Percentiles rank a stretch among this genome's conserved stretches.
phyloP scores from a whole-genome alignment of 2,888 invertebrate species.

The Zygogramma bicolorata region DNA sequence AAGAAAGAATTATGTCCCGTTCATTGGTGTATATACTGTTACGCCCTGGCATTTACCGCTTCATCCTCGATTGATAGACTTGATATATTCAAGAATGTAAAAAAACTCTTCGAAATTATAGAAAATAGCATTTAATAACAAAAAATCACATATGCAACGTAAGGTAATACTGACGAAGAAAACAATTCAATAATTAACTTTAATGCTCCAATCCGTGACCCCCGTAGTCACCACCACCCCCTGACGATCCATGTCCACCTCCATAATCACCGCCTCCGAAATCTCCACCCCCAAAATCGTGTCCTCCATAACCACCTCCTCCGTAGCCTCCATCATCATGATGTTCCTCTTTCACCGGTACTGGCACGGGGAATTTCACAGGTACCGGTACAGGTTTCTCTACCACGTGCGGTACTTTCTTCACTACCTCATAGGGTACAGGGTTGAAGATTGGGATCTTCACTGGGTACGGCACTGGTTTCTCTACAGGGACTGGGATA shows the following conservation, averaged over 20 bases:
- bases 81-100: neutral
- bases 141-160: constrained; percentile 55
- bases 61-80: no score
- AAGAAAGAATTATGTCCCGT: no score
- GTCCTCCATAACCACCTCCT: constrained; percentile 45
- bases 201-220: constrained; percentile 47
- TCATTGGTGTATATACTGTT: no score
- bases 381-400: constrained; percentile 76
- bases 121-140: constrained; percentile 55
- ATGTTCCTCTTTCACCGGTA: constrained; percentile 66
- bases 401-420: constrained; percentile 62
- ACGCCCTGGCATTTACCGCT: no score
- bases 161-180: constrained; percentile 59
- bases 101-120: constrained; percentile 13
- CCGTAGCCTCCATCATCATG: constrained; percentile 45
- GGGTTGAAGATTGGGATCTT: constrained; percentile 74
- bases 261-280: constrained; percentile 49
- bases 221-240: constrained; percentile 25
- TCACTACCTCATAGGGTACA: constrained; percentile 71
- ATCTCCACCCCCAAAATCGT: constrained; percentile 44
- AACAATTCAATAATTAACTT: constrained; percentile 35
- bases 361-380: constrained; percentile 78
- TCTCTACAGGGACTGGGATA: constrained; percentile 76
- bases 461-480: constrained; percentile 76
- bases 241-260: constrained; percentile 32